Percentiles rank a stretch among this genome's conserved stretches.
These are phyloP conservation scores for Oenanthe oenanthe DNA, from an alignment of 2,113 vertebrate genomes.

Conservation along the genomic window DNA sequence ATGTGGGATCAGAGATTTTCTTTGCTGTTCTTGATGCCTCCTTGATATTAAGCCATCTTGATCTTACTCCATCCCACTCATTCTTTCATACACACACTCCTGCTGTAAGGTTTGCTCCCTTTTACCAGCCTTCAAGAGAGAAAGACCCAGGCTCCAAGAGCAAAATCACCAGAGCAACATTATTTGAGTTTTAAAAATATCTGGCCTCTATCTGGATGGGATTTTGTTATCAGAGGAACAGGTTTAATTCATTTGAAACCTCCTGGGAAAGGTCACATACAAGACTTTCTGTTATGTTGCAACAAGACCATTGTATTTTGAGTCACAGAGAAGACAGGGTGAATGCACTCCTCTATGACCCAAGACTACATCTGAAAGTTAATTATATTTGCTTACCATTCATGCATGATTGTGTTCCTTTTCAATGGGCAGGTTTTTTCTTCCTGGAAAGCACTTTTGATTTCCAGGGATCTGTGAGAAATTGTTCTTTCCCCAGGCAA, in stretches of 20 bases:
- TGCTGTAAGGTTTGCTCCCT: background rate
- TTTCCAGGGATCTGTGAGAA: background rate
- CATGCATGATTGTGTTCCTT: background rate
- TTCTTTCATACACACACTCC: background rate
- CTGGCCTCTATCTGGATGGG: background rate
- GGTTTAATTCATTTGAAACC: background rate
- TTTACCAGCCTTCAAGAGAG: background rate
- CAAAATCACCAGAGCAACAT: background rate
- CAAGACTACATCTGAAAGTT: slow-evolving; percentile 62
- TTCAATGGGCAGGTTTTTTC: background rate
- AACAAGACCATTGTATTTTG: slow-evolving; percentile 9
- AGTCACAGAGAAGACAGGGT: background rate
- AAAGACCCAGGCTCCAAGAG: background rate
- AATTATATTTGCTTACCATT: slow-evolving; percentile 54
- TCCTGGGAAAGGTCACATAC: slow-evolving; percentile 2
- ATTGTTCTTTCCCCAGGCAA: background rate
- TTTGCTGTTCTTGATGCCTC: background rate
- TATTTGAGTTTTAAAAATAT: background rate
- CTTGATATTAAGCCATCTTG: background rate
- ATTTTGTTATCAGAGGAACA: background rate
- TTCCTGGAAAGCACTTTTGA: slow-evolving; percentile 39
- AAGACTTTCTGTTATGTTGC: background rate
- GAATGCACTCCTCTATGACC: background rate
- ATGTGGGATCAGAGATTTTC: background rate
- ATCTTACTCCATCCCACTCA: background rate